Evolutionary conservation across 1,140 invertebrate genomes (phyloP).

Genomic region (Drosophila jambulina): DNA sequence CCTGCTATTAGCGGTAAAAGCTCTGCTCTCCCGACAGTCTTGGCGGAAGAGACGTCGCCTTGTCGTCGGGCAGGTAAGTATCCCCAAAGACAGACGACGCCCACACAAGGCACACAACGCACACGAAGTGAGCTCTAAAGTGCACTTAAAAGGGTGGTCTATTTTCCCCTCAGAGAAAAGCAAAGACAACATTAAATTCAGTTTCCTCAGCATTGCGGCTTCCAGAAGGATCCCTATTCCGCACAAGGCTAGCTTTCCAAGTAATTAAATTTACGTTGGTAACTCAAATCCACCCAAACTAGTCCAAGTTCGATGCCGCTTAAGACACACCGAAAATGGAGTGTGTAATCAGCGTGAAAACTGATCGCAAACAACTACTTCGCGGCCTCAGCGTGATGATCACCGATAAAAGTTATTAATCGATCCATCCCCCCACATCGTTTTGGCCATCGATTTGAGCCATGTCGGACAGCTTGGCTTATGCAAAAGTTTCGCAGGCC

Average conservation of each 20-base stretch:
- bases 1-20: slow-evolving; percentile 67
- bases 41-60: slow-evolving; percentile 60
- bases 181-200: neutral
- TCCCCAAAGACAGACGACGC: slow-evolving; percentile 2
- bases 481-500: slow-evolving; percentile 32
- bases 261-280: neutral
- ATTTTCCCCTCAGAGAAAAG: neutral
- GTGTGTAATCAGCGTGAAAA: slow-evolving; percentile 43
- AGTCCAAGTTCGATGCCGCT: slow-evolving; percentile 22
- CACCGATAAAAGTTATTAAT: slow-evolving; percentile 12
- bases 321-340: slow-evolving; percentile 10
- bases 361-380: neutral
- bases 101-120: neutral
- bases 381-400: slow-evolving; percentile 7
- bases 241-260: no score
- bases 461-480: slow-evolving; percentile 11
- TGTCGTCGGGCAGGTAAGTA: slow-evolving; percentile 27
- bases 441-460: slow-evolving; percentile 34
- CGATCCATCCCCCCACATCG: slow-evolving; percentile 9
- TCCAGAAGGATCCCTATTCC: neutral
- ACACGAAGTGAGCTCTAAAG: neutral
- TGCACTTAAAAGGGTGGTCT: neutral
- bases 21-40: slow-evolving; percentile 27
- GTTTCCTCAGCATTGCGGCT: neutral
- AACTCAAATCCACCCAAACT: slow-evolving; percentile 6